Conservation (phyloP, 2,888 invertebrate genomes). For the Melanophora roralis region DNA sequence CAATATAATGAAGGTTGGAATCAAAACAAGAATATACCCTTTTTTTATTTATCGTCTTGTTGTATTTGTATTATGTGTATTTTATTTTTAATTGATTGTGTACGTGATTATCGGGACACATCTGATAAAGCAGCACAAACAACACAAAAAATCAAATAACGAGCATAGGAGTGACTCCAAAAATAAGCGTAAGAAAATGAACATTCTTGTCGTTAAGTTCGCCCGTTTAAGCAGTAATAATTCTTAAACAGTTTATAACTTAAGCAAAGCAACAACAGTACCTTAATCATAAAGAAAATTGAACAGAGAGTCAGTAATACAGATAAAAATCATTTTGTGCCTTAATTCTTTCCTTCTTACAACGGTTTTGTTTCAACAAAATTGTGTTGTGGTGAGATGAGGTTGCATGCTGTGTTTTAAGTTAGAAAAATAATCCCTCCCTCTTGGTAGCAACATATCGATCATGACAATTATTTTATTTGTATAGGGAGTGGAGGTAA, state of each 20-base stretch:
- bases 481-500: conserved; percentile 4
- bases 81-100: conserved; percentile 60
- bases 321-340: conserved; percentile 47
- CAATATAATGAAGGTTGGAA: conserved; percentile 25
- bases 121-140: conserved; percentile 26
- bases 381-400: not conserved
- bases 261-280: conserved; percentile 11
- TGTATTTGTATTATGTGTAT: conserved; percentile 1
- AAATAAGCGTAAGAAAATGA: conserved; percentile 23
- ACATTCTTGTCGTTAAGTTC: not conserved
- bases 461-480: conserved; percentile 45
- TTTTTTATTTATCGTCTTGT: conserved; percentile 1
- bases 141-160: conserved; percentile 1
- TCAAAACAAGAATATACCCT: conserved; percentile 49
- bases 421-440: conserved; percentile 15
- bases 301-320: not conserved
- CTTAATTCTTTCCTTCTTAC: conserved; percentile 28
- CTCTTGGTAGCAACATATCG: conserved; percentile 6
- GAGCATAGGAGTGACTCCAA: conserved; percentile 47
- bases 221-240: conserved; percentile 15
- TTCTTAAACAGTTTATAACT: conserved; percentile 49
- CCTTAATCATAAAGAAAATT: not conserved
- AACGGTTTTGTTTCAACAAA: not conserved
- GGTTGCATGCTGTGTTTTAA: conserved; percentile 48
- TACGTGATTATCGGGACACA: conserved; percentile 62